A percentile compares a stretch with the other conserved stretches of the same genome.
phyloP scores from a whole-genome alignment of 2,888 invertebrate genomes.

The Chironomus riparius region DNA sequence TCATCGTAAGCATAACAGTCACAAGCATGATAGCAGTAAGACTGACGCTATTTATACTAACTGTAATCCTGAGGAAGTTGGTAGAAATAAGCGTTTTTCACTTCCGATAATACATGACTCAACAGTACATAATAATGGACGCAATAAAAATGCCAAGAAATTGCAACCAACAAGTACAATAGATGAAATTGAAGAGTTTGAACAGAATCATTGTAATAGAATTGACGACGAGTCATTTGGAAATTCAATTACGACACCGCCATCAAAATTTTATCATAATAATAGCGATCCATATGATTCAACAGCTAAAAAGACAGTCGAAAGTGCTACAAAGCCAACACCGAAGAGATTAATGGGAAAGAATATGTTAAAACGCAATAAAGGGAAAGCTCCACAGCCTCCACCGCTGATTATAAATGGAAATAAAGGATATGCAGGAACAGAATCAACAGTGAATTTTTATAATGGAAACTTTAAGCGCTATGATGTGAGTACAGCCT shows the following conservation, averaged over 20 bases:
- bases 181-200: conserved; percentile 28
- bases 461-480: conserved; percentile 18
- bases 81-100: conserved; percentile 15
- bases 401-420: not conserved
- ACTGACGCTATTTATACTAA: not conserved
- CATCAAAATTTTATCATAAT: conserved; percentile 31
- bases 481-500: conserved; percentile 11
- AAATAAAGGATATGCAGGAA: not conserved
- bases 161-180: conserved; percentile 2
- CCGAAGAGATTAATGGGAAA: conserved; percentile 4
- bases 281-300: conserved; percentile 31
- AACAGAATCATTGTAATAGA: conserved; percentile 28
- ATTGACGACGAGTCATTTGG: conserved; percentile 21
- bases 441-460: not conserved
- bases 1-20: not conserved
- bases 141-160: not conserved
- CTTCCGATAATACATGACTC: conserved; percentile 5
- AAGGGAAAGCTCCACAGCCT: conserved; percentile 28
- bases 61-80: not conserved
- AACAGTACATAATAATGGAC: too few species aligned
- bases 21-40: not conserved
- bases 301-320: not conserved
- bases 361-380: not conserved
- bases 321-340: not conserved
- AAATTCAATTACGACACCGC: conserved; percentile 30